Base-by-base conservation (phyloP, 2,113 vertebrate species). In the Tricholaema leucomelas region DNA sequence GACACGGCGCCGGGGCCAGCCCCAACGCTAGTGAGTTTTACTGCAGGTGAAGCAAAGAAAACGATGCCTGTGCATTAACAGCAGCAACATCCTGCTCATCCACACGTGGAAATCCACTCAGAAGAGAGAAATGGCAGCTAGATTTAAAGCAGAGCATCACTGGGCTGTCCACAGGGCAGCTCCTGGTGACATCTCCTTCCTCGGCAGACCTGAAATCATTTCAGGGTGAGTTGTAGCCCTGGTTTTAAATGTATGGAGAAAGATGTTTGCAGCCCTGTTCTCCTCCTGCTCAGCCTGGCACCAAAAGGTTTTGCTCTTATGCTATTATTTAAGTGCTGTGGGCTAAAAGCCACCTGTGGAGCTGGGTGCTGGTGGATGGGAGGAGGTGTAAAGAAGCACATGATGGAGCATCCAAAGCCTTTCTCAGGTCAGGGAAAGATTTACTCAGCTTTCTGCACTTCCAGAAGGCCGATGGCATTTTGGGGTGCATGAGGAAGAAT, bases 31-130 rank as follows among this genome's bases (percentile, higher is more conserved):
- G 5, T 0, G 19, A 33, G 24, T 6, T 70, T 52, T 44, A 27
- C 60, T 56, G 31, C 28, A 3, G 1, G 18, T 25, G 38, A 17
- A 30, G 88, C 86, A 94, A 93, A 92, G 42, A 83, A 77, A 92
- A 91, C 73, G 76, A 85, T 92, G 91, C 78, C 52, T 81, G 74
- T 66, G 42, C 78, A 60, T 84, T 82, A 95, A 81, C 1, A 2
- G 56, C 55, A n/a, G 92, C 92, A 87, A 87, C 55, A 81, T 46
- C 90, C 77, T 75, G 80, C 85, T 83, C 83, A 72, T 12, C 91
- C 95, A 81, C 90, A 90, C 65, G 36, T 40, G 70, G 90, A 84
- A 95, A 95, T 61, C 58, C 80, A 78, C 50, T 86, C 75, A 86
- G 60, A 71, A 74, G 73, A 74, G 25, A 63, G 19, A 92, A 91